Evolutionary conservation across 2,888 invertebrate genomes (phyloP).

Genomic region (Neocrepidodera transversa): DNA sequence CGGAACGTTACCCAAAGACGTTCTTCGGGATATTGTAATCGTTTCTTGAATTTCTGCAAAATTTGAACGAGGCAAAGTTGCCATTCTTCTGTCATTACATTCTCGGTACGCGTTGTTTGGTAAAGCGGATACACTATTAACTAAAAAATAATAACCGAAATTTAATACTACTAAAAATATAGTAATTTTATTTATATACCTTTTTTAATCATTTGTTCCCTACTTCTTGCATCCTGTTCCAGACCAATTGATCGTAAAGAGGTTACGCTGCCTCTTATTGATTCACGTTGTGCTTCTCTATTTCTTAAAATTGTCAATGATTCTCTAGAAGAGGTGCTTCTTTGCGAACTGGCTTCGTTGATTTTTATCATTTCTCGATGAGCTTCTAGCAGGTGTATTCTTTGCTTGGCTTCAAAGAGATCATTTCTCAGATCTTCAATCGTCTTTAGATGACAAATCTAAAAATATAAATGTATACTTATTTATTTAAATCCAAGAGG

Average conservation of each 20-base stretch:
- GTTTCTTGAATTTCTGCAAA: constrained; percentile 46
- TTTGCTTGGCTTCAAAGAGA: constrained; percentile 47
- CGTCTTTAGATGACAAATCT: constrained; percentile 42
- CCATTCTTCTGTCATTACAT: constrained; percentile 25
- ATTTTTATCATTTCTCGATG: constrained; percentile 41
- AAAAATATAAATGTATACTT: too few relatives aligned
- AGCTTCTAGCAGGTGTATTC: constrained; percentile 44
- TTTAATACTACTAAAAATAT: neutral
- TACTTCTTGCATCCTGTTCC: constrained; percentile 1
- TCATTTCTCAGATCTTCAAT: constrained; percentile 45
- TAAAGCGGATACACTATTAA: constrained; percentile 31
- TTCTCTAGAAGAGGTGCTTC: constrained; percentile 33
- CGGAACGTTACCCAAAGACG: constrained; percentile 41
- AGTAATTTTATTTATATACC: constrained; percentile 4
- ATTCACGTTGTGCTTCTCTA: constrained; percentile 18
- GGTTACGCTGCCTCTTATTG: constrained; percentile 20
- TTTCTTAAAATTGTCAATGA: constrained; percentile 31
- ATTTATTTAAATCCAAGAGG: too few relatives aligned
- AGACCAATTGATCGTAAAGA: constrained; percentile 21
- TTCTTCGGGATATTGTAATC: constrained; percentile 49
- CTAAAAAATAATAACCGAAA: constrained; percentile 1
- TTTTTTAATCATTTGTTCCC: constrained; percentile 13
- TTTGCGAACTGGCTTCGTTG: constrained; percentile 21
- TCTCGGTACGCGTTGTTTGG: constrained; percentile 16
- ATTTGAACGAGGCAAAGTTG: constrained; percentile 30